Conservation (phyloP, 2,888 invertebrate species). For the Luffia ferchaultella region DNA sequence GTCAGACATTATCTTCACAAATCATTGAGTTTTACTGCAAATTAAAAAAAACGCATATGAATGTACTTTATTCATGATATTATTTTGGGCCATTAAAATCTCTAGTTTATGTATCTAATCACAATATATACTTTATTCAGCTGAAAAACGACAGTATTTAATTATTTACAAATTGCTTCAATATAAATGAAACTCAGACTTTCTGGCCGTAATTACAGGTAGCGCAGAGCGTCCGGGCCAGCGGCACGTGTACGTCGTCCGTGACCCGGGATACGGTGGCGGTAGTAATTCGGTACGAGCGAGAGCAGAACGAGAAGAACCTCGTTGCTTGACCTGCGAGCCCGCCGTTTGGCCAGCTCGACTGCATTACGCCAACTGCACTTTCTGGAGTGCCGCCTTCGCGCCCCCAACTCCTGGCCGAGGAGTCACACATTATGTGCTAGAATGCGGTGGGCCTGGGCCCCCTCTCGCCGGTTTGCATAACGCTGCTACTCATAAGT, state of each 20-base stretch:
- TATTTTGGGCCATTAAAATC: no score
- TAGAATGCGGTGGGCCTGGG: constrained; percentile 92
- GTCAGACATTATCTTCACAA: no score
- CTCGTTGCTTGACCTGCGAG: constrained; percentile 89
- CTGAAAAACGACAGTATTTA: no score
- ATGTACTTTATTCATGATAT: no score
- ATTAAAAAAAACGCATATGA: no score
- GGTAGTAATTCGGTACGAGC: constrained; percentile 55
- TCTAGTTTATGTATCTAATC: no score
- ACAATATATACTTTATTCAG: no score
- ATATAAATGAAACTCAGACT: no score
- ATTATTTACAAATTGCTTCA: no score
- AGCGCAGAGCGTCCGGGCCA: constrained; percentile 88
- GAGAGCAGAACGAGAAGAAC: constrained; percentile 70
- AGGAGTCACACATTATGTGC: constrained; percentile 73
- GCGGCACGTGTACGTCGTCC: constrained; percentile 86
- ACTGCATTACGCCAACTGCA: constrained; percentile 84
- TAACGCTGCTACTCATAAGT: constrained; percentile 76
- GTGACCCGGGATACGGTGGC: constrained; percentile 75
- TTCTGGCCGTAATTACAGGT: no score
- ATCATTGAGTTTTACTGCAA: no score
- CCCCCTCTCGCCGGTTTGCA: constrained; percentile 86
- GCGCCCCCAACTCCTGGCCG: constrained; percentile 57
- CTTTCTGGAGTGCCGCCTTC: constrained; percentile 83
- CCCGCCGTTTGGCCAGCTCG: constrained; percentile 82